phyloP scores from a whole-genome alignment of 2,888 invertebrate genomes.

The Acrobasis suavella region DNA sequence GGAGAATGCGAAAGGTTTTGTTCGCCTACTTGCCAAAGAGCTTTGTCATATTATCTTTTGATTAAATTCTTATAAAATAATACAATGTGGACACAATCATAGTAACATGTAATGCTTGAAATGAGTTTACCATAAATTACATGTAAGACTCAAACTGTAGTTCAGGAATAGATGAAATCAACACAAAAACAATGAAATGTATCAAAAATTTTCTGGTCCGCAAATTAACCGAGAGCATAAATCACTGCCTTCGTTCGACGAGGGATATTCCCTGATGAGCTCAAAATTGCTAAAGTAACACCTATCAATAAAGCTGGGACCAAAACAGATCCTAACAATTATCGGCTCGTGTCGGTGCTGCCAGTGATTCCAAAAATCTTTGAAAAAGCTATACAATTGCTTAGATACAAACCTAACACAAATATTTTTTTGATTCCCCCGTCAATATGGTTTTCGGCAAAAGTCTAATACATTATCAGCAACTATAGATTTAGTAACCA shows the following conservation, averaged over 20 bases:
- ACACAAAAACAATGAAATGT: not conserved
- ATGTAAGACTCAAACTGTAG: constrained; percentile 4
- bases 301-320: constrained; percentile 4
- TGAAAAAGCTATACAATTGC: not conserved
- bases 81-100: too few species aligned
- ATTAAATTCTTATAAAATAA: too few species aligned
- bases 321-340: constrained; percentile 5
- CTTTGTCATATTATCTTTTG: too few species aligned
- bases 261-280: too few species aligned
- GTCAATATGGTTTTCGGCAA: constrained; percentile 1
- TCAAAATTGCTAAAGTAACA: not conserved
- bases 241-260: not conserved
- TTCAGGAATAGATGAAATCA: not conserved
- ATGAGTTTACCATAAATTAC: too few species aligned
- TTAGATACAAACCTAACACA: not conserved
- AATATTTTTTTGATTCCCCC: not conserved
- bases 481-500: not conserved
- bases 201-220: not conserved
- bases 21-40: too few species aligned
- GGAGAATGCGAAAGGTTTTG: too few species aligned
- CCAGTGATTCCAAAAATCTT: not conserved
- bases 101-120: too few species aligned
- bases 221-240: not conserved
- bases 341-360: not conserved
- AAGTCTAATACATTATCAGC: not conserved